A percentile compares a stretch with the other conserved stretches of the same genome.
These are phyloP conservation scores for Onchidella celtica DNA, from an alignment of 2,888 invertebrate genomes.

Conservation along the genomic window DNA sequence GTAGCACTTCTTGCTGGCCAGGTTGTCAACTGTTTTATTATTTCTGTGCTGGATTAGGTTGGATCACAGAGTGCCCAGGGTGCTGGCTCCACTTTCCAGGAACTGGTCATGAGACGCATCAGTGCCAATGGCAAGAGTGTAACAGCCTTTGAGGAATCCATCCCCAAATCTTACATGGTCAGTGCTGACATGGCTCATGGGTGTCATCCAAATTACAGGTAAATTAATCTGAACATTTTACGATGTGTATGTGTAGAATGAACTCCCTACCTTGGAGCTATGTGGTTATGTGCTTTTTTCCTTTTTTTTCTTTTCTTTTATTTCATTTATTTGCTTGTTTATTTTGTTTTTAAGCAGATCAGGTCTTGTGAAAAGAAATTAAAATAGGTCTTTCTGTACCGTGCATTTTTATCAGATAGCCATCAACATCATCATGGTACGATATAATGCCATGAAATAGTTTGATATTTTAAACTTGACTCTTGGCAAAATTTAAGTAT, in stretches of 20 bases:
- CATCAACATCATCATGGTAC: too few species aligned
- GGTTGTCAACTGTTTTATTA: too few species aligned
- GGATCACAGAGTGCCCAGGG: constrained; percentile 82
- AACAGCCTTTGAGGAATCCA: constrained; percentile 79
- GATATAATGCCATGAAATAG: too few species aligned
- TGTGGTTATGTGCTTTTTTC: background rate
- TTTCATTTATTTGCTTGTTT: background rate
- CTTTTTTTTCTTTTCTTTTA: background rate
- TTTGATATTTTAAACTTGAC: too few species aligned
- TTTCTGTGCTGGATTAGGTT: too few species aligned
- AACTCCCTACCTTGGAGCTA: background rate
- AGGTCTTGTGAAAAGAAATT: too few species aligned
- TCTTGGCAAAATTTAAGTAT: too few species aligned
- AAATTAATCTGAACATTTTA: constrained; percentile 48
- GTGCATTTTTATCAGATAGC: too few species aligned
- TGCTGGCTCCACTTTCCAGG: constrained; percentile 81
- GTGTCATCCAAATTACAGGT: constrained; percentile 82
- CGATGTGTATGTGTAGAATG: too few species aligned
- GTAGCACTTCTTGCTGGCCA: too few species aligned
- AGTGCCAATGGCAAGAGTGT: constrained; percentile 58
- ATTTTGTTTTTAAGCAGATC: too few species aligned
- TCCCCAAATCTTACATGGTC: constrained; percentile 81
- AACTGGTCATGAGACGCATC: constrained; percentile 80
- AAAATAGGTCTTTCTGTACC: too few species aligned
- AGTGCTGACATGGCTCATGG: constrained; percentile 81